phyloP scores from a whole-genome alignment of 2,888 invertebrate species.

The Stegophylla sp. region DNA sequence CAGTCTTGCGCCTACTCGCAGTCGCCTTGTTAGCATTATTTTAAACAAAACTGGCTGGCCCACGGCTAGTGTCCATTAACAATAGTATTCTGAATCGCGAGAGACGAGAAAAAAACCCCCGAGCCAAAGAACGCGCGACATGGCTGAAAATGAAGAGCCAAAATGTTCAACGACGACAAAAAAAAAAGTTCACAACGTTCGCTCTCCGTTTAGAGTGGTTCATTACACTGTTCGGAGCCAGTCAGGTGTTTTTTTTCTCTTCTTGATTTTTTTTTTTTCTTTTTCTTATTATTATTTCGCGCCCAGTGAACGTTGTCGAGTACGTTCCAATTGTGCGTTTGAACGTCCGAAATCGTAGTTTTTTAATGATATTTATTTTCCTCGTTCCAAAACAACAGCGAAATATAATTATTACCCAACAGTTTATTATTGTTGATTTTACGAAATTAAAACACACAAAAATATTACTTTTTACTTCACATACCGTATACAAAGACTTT shows the following conservation, averaged over 20 bases:
- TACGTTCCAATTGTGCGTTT: neutral
- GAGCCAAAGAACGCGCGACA: neutral
- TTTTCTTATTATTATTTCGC: no score
- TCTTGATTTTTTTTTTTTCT: slow-evolving; percentile 2
- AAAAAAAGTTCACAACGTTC: slow-evolving; percentile 3
- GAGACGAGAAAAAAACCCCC: neutral
- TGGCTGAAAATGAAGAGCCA: neutral
- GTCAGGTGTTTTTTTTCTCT: slow-evolving; percentile 2
- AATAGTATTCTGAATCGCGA: neutral
- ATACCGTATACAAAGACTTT: no score
- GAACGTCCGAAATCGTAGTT: neutral
- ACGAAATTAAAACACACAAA: no score
- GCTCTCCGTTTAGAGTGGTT: slow-evolving; percentile 25
- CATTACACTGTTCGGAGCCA: neutral
- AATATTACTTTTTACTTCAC: no score
- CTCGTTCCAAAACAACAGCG: no score
- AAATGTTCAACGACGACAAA: neutral
- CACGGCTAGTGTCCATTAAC: neutral
- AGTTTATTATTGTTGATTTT: no score
- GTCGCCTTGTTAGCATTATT: no score
- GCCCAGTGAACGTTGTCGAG: neutral
- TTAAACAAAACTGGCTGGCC: neutral
- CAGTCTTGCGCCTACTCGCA: no score
- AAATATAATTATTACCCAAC: no score
- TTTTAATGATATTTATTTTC: neutral